phyloP scores from a whole-genome alignment of 1,140 invertebrate species.

The Aphelinus certus region DNA sequence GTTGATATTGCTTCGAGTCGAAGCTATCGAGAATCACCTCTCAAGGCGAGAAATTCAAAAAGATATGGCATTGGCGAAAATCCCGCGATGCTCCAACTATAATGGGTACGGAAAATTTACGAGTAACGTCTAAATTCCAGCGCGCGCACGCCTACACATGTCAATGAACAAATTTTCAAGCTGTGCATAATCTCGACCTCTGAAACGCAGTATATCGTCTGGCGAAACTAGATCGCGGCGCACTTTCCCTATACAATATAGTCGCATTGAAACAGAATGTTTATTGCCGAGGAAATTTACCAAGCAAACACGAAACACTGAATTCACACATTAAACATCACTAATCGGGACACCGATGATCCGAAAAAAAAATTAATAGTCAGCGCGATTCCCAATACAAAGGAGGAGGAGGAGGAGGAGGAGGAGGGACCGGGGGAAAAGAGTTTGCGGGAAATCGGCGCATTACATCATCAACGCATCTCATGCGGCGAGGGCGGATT shows the following conservation, averaged over 20 bases:
- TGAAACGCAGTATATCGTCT: slow-evolving; percentile 28
- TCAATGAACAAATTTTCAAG: too few species aligned
- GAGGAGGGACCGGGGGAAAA: neutral
- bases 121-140: too few species aligned
- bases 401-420: neutral
- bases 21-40: too few species aligned
- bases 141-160: too few species aligned
- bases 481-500: neutral
- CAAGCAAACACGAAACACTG: neutral
- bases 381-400: slow-evolving; percentile 1
- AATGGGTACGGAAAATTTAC: too few species aligned
- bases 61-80: too few species aligned
- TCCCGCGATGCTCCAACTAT: too few species aligned
- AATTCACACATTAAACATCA: neutral
- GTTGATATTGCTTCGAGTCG: too few species aligned
- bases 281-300: slow-evolving; percentile 27
- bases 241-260: slow-evolving; percentile 11
- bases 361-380: neutral
- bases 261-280: slow-evolving; percentile 3
- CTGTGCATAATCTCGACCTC: slow-evolving; percentile 27
- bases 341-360: slow-evolving; percentile 2
- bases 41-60: too few species aligned
- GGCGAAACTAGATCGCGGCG: slow-evolving; percentile 32
- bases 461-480: neutral
- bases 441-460: slow-evolving; percentile 3